Evolutionary conservation across 2,797 vertebrate species (phyloP).

Genomic region (Macrochelys suwanniensis): DNA sequence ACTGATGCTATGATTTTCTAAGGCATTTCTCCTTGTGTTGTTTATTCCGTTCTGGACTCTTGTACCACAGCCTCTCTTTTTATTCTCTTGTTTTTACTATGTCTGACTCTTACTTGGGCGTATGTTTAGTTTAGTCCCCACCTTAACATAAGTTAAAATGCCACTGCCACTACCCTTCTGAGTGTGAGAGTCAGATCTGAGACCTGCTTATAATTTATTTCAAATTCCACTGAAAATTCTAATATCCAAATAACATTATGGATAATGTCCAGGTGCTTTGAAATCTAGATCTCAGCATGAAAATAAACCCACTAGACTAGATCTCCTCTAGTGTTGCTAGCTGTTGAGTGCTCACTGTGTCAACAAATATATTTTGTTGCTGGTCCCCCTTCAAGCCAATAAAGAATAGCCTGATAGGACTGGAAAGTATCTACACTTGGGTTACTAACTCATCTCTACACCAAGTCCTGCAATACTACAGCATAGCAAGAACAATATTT

Average conservation of each 20-base stretch:
- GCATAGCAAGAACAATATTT: too few relatives aligned
- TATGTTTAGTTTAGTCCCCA: background rate
- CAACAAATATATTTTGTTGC: constrained; percentile 40
- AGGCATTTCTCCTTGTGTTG: background rate
- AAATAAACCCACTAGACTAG: constrained; percentile 20
- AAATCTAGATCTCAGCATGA: constrained; percentile 16
- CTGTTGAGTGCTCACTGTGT: background rate
- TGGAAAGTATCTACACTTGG: background rate
- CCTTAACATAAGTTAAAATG: constrained; percentile 2
- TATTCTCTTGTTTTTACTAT: constrained; percentile 4
- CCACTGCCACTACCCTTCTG: constrained; percentile 20
- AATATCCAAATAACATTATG: constrained; percentile 2
- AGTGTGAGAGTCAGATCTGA: background rate
- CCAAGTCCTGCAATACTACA: too few relatives aligned
- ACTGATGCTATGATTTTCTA: background rate
- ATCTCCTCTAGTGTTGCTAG: constrained; percentile 35
- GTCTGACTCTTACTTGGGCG: background rate
- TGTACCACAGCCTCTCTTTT: background rate
- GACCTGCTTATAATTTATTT: constrained; percentile 13
- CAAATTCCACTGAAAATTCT: background rate
- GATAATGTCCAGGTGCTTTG: background rate
- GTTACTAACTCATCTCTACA: too few relatives aligned
- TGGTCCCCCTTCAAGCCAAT: too few relatives aligned
- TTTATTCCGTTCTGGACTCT: background rate
- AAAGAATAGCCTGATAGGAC: background rate